Evolutionary conservation across 2,888 invertebrate species (phyloP), one percentile per base, ranked within the genome.

Genomic region (Monochamus alternatus): DNA sequence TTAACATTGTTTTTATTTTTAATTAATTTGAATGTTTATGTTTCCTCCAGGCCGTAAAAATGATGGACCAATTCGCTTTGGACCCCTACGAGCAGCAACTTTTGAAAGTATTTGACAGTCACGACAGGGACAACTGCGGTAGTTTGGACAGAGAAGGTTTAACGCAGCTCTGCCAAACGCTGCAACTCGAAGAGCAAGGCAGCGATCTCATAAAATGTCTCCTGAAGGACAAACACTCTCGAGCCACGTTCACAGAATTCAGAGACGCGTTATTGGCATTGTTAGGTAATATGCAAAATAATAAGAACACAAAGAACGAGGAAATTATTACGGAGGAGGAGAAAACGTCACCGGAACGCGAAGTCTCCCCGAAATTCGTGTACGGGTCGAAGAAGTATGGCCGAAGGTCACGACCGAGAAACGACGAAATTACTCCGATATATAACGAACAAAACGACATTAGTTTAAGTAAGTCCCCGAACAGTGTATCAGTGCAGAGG

Each of bases 41-140:
- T 31, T 38, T 52, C 5, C 47, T 69, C 12, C 47, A 69, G 47
- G 30, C 22, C 60, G 60, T 10, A 12, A 66, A 52, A 66, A 60
- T 67, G 38, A 82, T 82, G 82, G 81, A 82, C 3, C 80, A 81
- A 30, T 79, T 79, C 67, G 75, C 78, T 30, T 71, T 92, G 88
- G 94, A 95, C 90, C 95, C 94, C 62, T 95, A 96, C 87, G 96
- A 96, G 88, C 93, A 94, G 89, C 95, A 95, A 90, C 91, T 96
- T 85, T 92, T 94, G 84, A 92, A 93, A 84, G 95, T 95, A 86
- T 96, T 95, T 87, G 93, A 94, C 87, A 95, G 94, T 86, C 95
- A 95, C 89, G 94, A 95, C 89, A 90, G 91, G 80, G 92, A 93
- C 86, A 93, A 92, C 84, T 91, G 92, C 85, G 94, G 94, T 82